Percentiles rank a stretch among this genome's conserved stretches.
Conservation (phyloP, 2,888 invertebrate species). For the Oscheius sp. region DNA sequence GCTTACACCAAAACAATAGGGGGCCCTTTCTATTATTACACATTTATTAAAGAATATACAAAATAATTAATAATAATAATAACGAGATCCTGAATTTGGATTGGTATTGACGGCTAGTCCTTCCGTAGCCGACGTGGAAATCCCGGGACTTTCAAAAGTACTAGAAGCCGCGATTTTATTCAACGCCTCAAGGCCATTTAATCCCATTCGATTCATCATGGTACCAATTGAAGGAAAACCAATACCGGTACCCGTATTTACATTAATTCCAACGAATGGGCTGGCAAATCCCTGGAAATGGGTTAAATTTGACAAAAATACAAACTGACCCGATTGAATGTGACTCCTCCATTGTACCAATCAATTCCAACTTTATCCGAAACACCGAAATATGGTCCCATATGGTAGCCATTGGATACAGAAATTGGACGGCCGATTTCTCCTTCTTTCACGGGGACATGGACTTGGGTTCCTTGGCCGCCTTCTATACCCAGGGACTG, state of each 20-base stretch:
- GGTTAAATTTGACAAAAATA: neutral
- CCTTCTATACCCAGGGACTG: slow-evolving; percentile 65
- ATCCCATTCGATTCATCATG: slow-evolving; percentile 59
- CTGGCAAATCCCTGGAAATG: slow-evolving; percentile 57
- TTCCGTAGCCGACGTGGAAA: neutral
- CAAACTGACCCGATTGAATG: slow-evolving; percentile 49
- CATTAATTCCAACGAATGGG: slow-evolving; percentile 66
- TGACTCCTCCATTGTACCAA: slow-evolving; percentile 68
- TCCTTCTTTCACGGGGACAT: slow-evolving; percentile 64
- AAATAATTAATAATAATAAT: slow-evolving; percentile 15
- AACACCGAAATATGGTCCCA: slow-evolving; percentile 65
- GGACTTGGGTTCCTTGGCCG: slow-evolving; percentile 58
- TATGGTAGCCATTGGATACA: slow-evolving; percentile 63
- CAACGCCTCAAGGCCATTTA: slow-evolving; percentile 51
- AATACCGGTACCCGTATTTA: slow-evolving; percentile 62
- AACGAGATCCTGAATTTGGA: slow-evolving; percentile 9
- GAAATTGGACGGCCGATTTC: slow-evolving; percentile 62
- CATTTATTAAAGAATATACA: neutral
- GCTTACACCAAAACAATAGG: slow-evolving; percentile 2
- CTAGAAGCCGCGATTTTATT: slow-evolving; percentile 31
- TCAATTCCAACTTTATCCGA: slow-evolving; percentile 68
- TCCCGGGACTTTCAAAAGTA: slow-evolving; percentile 24
- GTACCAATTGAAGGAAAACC: slow-evolving; percentile 64
- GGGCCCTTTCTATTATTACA: neutral
- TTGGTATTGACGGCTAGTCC: slow-evolving; percentile 8